Conservation (phyloP, 2,888 invertebrate species). For the Drosophila engyochracea region DNA sequence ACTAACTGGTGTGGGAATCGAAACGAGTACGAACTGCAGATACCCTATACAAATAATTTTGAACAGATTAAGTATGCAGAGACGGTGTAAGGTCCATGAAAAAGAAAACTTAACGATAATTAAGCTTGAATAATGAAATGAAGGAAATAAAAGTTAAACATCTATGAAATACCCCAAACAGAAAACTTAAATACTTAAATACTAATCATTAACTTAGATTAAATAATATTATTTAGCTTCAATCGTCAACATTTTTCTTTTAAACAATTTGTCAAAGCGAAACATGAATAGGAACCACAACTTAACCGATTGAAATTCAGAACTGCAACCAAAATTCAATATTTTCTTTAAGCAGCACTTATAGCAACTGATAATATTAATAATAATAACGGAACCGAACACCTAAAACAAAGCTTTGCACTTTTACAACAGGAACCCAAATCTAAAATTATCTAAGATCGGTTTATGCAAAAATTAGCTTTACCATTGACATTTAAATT, state of each 20-base stretch:
- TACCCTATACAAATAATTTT: constrained; percentile 22
- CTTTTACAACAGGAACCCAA: not conserved
- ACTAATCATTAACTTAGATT: not conserved
- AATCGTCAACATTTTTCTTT: not conserved
- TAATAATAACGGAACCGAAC: not conserved
- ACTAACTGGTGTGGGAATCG: not conserved
- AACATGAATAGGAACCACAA: not conserved
- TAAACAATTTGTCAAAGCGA: not conserved
- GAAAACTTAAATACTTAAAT: not conserved
- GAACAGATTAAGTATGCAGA: not conserved
- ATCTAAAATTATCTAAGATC: not conserved
- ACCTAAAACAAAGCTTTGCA: not conserved
- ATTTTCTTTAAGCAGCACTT: not conserved
- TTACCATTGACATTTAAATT: not conserved
- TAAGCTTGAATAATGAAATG: not conserved
- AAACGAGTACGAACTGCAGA: constrained; percentile 6
- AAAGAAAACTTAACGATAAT: not conserved
- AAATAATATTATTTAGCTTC: not conserved
- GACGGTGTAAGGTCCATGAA: not conserved
- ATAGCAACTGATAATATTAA: not conserved
- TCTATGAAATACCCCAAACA: not conserved
- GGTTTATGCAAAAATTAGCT: not conserved
- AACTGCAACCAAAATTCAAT: not conserved
- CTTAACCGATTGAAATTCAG: not conserved
- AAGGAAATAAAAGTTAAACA: not conserved